Evolutionary conservation across 2,888 invertebrate genomes (phyloP).

Genomic region (Leucania comma): DNA sequence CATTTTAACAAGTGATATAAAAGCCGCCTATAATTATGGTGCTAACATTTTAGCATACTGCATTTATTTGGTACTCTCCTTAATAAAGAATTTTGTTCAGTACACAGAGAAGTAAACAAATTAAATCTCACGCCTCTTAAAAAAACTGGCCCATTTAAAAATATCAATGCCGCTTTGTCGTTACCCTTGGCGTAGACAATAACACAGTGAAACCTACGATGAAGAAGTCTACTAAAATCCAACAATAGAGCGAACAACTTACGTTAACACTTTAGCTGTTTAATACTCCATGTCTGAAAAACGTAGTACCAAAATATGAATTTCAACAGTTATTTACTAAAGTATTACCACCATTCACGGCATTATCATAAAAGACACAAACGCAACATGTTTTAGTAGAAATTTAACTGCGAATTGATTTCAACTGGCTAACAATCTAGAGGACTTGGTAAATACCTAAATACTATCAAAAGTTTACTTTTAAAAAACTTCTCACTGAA

Average conservation of each 20-base stretch:
- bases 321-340: background rate
- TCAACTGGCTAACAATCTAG: slow-evolving; percentile 39
- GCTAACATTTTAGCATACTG: slow-evolving; percentile 25
- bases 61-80: too few species aligned
- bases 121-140: background rate
- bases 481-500: slow-evolving; percentile 59
- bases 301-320: background rate
- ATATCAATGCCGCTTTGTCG: background rate
- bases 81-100: background rate
- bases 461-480: slow-evolving; percentile 59
- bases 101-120: background rate
- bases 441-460: slow-evolving; percentile 56
- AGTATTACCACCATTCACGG: slow-evolving; percentile 35
- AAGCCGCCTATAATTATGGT: slow-evolving; percentile 13
- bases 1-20: slow-evolving; percentile 60
- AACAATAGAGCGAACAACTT: background rate
- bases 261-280: background rate
- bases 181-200: background rate
- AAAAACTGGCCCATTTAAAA: background rate
- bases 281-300: background rate
- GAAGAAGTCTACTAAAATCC: background rate
- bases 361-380: slow-evolving; percentile 23
- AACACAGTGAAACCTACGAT: background rate
- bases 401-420: slow-evolving; percentile 33
- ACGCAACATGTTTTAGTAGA: slow-evolving; percentile 34